A percentile compares a stretch with the other conserved stretches of the same genome.
Evolutionary conservation across 2,797 vertebrate genomes (phyloP).

Genomic region (Microcaecilia unicolor): DNA sequence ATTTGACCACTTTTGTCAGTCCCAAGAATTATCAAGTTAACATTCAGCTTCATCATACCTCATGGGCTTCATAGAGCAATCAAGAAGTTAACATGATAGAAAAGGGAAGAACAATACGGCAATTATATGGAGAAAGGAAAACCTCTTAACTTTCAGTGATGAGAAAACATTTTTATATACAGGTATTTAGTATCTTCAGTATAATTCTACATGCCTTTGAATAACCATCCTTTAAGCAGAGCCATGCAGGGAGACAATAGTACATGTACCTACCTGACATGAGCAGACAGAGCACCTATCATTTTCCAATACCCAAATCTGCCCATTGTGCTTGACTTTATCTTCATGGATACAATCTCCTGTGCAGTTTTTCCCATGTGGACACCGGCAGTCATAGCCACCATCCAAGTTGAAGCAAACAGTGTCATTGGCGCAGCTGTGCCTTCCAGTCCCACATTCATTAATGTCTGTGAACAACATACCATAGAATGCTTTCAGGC

Average conservation of each 20-base stretch:
- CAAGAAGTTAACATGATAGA: too few relatives aligned
- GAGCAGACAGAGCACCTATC: constrained; percentile 95
- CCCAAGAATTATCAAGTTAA: too few relatives aligned
- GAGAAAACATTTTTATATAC: too few relatives aligned
- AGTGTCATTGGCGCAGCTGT: constrained; percentile 92
- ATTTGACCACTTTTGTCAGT: too few relatives aligned
- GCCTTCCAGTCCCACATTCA: constrained; percentile 85
- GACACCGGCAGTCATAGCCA: constrained; percentile 92
- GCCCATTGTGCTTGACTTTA: constrained; percentile 89
- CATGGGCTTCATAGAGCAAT: too few relatives aligned
- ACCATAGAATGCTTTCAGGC: constrained; percentile 16
- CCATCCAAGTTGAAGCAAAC: constrained; percentile 96
- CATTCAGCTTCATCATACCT: too few relatives aligned
- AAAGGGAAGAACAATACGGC: too few relatives aligned
- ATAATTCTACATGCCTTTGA: too few relatives aligned
- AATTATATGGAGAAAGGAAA: too few relatives aligned
- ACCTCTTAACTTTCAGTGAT: too few relatives aligned
- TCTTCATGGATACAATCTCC: constrained; percentile 90
- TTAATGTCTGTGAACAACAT: constrained; percentile 77
- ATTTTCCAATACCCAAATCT: constrained; percentile 94
- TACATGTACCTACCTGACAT: constrained; percentile 74
- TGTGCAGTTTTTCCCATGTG: constrained; percentile 92
- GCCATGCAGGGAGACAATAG: not conserved
- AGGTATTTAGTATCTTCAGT: too few relatives aligned
- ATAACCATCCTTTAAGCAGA: too few relatives aligned